Conservation (phyloP, 2,888 invertebrate species). For the Agonopterix subpropinquella region DNA sequence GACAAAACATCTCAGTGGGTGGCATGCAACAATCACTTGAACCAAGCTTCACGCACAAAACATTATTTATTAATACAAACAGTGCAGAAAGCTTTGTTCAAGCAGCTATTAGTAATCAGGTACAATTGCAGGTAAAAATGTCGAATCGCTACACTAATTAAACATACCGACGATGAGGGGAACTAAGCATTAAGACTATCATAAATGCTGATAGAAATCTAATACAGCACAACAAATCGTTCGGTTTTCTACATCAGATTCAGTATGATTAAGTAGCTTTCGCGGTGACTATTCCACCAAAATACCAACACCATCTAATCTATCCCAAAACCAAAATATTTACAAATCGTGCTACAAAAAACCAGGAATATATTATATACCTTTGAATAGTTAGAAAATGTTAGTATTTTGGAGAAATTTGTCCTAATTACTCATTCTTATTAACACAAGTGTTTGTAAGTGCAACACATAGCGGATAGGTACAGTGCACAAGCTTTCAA, state of each 20-base stretch:
- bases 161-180: slow-evolving; percentile 8
- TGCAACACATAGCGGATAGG: slow-evolving; percentile 39
- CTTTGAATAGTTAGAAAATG: slow-evolving; percentile 46
- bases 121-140: neutral
- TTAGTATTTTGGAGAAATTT: slow-evolving; percentile 74
- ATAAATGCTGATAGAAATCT: too few species aligned
- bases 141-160: slow-evolving; percentile 48
- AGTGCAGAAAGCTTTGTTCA: slow-evolving; percentile 61
- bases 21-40: slow-evolving; percentile 63
- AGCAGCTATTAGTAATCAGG: slow-evolving; percentile 41
- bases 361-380: slow-evolving; percentile 30
- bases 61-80: slow-evolving; percentile 16
- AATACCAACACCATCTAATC: slow-evolving; percentile 72
- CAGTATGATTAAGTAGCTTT: slow-evolving; percentile 1
- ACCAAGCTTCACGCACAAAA: slow-evolving; percentile 53
- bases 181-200: too few species aligned
- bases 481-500: slow-evolving; percentile 54
- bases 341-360: slow-evolving; percentile 49
- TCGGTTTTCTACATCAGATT: too few species aligned
- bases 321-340: slow-evolving; percentile 34
- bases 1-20: slow-evolving; percentile 58
- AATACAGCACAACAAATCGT: too few species aligned
- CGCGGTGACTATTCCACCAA: slow-evolving; percentile 62
- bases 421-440: slow-evolving; percentile 13
- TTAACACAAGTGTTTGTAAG: slow-evolving; percentile 34